phyloP scores from a whole-genome alignment of 2,888 invertebrate species.

The Odontothrips loti region DNA sequence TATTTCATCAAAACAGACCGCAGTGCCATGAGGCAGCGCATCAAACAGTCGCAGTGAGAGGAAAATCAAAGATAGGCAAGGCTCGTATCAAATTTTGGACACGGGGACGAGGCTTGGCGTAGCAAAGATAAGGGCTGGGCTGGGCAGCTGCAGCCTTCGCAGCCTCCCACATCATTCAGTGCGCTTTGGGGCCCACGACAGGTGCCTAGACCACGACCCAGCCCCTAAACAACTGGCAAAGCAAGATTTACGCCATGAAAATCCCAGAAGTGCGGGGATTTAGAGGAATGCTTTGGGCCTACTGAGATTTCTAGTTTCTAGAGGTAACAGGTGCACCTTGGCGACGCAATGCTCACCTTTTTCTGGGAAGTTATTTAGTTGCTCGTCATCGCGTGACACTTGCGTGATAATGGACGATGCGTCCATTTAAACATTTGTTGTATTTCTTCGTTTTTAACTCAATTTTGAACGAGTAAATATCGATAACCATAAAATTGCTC shows the following conservation, averaged over 20 bases:
- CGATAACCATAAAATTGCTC: constrained; percentile 39
- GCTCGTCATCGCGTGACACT: constrained; percentile 96
- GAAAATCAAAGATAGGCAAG: no score
- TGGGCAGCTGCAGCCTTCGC: neutral
- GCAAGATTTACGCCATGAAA: neutral
- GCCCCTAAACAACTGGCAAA: neutral
- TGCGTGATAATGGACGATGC: constrained; percentile 98
- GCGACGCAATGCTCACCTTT: constrained; percentile 61
- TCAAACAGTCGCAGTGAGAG: no score
- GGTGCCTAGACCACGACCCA: neutral
- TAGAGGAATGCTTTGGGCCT: neutral
- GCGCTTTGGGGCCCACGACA: neutral
- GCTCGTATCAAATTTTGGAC: neutral
- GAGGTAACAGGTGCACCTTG: constrained; percentile 22
- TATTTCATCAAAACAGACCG: no score
- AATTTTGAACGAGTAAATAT: constrained; percentile 36
- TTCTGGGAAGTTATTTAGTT: constrained; percentile 84
- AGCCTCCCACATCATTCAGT: neutral
- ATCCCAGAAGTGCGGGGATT: neutral
- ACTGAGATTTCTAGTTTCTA: constrained; percentile 1
- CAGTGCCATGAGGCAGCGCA: no score
- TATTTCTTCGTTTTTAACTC: constrained; percentile 36
- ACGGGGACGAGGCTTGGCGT: neutral
- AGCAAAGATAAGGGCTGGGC: neutral
- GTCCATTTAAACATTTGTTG: constrained; percentile 82